Base-by-base conservation (phyloP, 2,888 invertebrate genomes). In the Gnatocerus cornutus region DNA sequence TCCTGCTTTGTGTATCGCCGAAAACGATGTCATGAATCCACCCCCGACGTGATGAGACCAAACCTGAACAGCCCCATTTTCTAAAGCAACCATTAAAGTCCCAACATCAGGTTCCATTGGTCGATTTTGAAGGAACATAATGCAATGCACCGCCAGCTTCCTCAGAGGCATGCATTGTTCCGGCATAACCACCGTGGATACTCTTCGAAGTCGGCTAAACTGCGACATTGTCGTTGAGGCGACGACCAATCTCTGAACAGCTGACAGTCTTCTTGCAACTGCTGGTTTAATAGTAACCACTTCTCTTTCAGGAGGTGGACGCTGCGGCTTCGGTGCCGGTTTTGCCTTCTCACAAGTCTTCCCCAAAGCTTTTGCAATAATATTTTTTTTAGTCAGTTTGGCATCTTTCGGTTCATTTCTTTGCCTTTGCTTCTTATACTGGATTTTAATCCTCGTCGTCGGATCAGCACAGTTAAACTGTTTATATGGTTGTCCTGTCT, bases 11-110 rank as follows among this genome's bases (percentile, higher is more conserved):
- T 94, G 93, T 41, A 91, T 88, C 2, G 90, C 91, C 43, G 86
- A 87, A 84, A 94, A 95, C 21, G 91, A 87, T 30, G 88, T 89
- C 65, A 93, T 84, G 82, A 89, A 91, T 5, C 93, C 92, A 8
- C 93, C 93, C 8, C 88, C 88, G 39, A 90, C 87, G 83, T 94
- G 93, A 82, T 94, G 92, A 12, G 94, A 94, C 92, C 95, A 96
- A 14, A 92, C 88, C 85, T 95, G 93, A 70, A 94, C 87, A 66
- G 88, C 86, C 0, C 95, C 95, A 73, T 92, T 93, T 79, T 93
- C 92, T 71, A 95, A 84, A 0, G 92, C 88, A 0, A 94, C 87
- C 58, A 94, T 82, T 8, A 95, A 84, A 0, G 91, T 90, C 7
- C 93, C 95, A 85, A 81, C 52, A 67, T 77, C 71, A 0, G 86